Conservation (phyloP, 2,113 vertebrate genomes). For the Vanacampus margaritifer region DNA sequence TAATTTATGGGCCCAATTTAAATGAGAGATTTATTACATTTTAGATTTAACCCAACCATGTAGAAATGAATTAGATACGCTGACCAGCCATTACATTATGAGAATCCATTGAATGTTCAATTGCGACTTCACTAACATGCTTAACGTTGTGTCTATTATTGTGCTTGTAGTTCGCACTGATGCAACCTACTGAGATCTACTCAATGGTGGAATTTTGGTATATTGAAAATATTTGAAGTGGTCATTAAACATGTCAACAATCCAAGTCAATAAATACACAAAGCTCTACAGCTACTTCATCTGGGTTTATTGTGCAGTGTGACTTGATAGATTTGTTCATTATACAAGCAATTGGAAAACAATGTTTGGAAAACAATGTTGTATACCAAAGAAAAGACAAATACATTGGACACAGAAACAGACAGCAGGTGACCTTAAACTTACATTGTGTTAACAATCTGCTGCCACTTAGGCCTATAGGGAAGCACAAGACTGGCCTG, state of each 20-base stretch:
- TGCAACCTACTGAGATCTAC: not conserved
- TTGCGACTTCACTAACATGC: not conserved
- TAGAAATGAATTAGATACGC: not conserved
- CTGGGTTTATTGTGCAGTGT: constrained; percentile 40
- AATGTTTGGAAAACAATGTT: constrained; percentile 9
- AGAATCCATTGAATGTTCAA: not conserved
- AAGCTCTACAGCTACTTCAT: constrained; percentile 46
- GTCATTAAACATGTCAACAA: constrained; percentile 18
- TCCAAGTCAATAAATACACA: constrained; percentile 37
- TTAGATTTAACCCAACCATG: not conserved
- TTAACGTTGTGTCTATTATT: not conserved
- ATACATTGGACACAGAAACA: not conserved
- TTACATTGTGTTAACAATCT: not conserved
- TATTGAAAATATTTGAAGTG: too few species aligned
- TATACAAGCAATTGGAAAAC: constrained; percentile 21
- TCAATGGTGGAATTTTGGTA: too few species aligned
- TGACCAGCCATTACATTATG: not conserved
- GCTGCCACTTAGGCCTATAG: not conserved
- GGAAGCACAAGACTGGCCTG: not conserved
- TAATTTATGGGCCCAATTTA: not conserved
- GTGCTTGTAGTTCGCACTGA: not conserved
- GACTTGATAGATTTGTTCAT: constrained; percentile 11
- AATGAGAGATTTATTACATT: not conserved
- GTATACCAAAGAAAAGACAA: not conserved
- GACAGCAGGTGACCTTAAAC: not conserved